Percentiles rank a stretch among this genome's conserved stretches.
Conservation (phyloP, 2,113 vertebrate genomes). For the Fukomys damarensis region DNA sequence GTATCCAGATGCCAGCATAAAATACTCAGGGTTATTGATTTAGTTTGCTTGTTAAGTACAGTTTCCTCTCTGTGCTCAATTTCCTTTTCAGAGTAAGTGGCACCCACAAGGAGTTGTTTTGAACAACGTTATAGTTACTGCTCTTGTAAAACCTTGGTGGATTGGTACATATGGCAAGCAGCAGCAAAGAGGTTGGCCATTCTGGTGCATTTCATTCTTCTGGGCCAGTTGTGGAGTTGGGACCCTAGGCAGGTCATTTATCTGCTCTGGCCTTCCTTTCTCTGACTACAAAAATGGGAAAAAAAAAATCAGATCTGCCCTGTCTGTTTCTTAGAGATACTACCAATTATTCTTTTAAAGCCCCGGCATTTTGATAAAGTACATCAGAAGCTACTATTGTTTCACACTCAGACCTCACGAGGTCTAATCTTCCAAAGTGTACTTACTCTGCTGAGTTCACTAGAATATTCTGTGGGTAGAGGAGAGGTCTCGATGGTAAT, state of each 20-base stretch:
- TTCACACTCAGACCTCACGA: background rate
- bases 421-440: background rate
- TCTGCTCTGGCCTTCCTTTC: background rate
- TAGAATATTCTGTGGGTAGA: background rate
- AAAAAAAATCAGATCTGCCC: background rate
- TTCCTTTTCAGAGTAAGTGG: background rate
- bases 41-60: background rate
- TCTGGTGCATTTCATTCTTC: background rate
- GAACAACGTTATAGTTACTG: background rate
- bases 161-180: accelerated
- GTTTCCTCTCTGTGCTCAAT: background rate
- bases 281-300: background rate
- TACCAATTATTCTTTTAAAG: background rate
- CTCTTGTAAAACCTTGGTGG: accelerated
- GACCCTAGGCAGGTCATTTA: background rate
- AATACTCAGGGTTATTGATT: background rate
- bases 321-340: background rate
- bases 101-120: background rate
- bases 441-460: background rate
- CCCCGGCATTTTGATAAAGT: background rate
- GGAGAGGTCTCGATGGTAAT: background rate
- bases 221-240: background rate
- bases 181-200: accelerated
- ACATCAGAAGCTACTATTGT: background rate
- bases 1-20: background rate